Percentiles rank a stretch among this genome's conserved stretches.
Evolutionary conservation across 2,113 vertebrate genomes (phyloP).

Genomic region (Puntigrus tetrazona): DNA sequence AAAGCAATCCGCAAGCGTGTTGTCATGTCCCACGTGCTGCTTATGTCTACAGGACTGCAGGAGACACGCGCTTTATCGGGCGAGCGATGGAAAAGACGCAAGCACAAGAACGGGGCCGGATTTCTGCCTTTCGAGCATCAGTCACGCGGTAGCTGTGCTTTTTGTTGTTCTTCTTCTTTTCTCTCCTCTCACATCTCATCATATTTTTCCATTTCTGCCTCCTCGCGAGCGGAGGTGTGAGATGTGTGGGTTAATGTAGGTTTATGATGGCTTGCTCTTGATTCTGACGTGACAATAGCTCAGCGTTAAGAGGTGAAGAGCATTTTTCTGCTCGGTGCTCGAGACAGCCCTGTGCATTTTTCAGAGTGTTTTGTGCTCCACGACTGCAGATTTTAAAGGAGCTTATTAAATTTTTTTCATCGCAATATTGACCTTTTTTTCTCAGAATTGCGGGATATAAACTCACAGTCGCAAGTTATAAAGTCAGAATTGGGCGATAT

Average conservation of each 20-base stretch:
- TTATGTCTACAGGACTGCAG: not conserved
- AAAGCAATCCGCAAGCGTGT: conserved; percentile 22
- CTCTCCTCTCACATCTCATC: not conserved
- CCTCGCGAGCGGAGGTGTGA: not conserved
- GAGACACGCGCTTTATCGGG: conserved; percentile 10
- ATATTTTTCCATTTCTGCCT: not conserved
- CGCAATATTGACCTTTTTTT: too few species aligned
- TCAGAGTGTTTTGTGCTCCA: conserved; percentile 22
- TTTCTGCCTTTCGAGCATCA: not conserved
- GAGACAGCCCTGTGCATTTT: not conserved
- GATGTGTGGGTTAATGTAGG: conserved; percentile 2
- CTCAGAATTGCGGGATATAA: too few species aligned
- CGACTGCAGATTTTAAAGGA: not conserved
- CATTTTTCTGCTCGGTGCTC: not conserved
- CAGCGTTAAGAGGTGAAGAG: conserved; percentile 4
- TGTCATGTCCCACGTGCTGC: not conserved
- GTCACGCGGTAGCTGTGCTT: too few species aligned
- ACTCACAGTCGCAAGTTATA: too few species aligned
- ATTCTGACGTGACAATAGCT: conserved; percentile 20
- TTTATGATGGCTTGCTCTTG: not conserved
- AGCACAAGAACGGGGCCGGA: not conserved
- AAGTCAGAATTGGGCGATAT: too few species aligned
- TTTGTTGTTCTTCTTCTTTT: too few species aligned
- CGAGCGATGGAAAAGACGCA: conserved; percentile 2
- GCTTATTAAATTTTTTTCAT: too few species aligned